Percentiles rank a stretch among this genome's conserved stretches.
Evolutionary conservation across 2,888 invertebrate species (phyloP).

Genomic region (Drosophila heteroneura): DNA sequence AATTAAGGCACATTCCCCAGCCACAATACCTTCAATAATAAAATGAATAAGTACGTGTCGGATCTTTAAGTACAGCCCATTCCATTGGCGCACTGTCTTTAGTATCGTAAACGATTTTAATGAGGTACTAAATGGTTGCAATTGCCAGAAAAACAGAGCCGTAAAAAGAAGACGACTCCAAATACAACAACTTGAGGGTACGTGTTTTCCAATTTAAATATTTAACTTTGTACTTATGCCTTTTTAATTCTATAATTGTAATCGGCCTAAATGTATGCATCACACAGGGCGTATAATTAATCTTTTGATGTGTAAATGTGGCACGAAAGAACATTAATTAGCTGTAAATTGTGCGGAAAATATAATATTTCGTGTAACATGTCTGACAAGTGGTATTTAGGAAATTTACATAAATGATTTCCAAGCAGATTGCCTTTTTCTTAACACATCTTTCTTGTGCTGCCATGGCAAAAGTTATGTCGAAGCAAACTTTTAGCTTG

Average conservation of each 20-base stretch:
- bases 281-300: slow-evolving; percentile 29
- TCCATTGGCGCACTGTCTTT: slow-evolving; percentile 17
- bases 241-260: slow-evolving; percentile 29
- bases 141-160: slow-evolving; percentile 14
- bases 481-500: slow-evolving; percentile 43
- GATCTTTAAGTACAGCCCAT: slow-evolving; percentile 24
- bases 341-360: slow-evolving; percentile 25
- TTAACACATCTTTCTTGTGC: slow-evolving; percentile 28
- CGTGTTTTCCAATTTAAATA: slow-evolving; percentile 48
- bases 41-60: slow-evolving; percentile 50
- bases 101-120: slow-evolving; percentile 55
- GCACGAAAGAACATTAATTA: slow-evolving; percentile 52
- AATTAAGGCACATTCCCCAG: slow-evolving; percentile 35
- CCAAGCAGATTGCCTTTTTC: slow-evolving; percentile 26
- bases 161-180: slow-evolving; percentile 12
- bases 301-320: slow-evolving; percentile 61
- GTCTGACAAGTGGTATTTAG: slow-evolving; percentile 20
- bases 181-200: slow-evolving; percentile 8
- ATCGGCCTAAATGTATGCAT: neutral
- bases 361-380: slow-evolving; percentile 33
- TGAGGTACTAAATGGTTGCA: slow-evolving; percentile 50
- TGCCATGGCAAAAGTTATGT: slow-evolving; percentile 40
- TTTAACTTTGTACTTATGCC: slow-evolving; percentile 38
- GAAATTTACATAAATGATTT: slow-evolving; percentile 66
- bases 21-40: slow-evolving; percentile 35